A percentile compares a stretch with the other conserved stretches of the same genome.
Evolutionary conservation across 2,797 vertebrate genomes (phyloP).

Genomic region (Phyllotis vaccarum): DNA sequence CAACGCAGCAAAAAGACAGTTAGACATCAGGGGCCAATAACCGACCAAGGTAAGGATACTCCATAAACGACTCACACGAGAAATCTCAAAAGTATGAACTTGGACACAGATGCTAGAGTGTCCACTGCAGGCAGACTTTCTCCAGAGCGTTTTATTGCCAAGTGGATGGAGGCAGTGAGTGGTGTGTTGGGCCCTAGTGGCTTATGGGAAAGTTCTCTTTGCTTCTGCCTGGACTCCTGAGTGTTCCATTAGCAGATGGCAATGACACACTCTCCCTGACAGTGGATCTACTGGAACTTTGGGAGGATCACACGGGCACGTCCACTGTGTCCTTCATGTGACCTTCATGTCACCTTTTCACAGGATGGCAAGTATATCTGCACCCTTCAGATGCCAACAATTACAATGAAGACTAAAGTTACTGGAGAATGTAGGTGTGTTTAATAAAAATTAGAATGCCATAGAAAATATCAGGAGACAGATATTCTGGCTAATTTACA

Average conservation of each 20-base stretch:
- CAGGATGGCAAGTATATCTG: no score
- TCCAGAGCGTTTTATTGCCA: not conserved
- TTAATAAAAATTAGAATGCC: not conserved
- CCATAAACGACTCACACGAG: not conserved
- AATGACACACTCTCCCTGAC: not conserved
- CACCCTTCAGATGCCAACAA: accelerated
- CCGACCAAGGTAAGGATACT: accelerated
- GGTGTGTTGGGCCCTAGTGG: accelerated
- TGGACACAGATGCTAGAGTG: not conserved
- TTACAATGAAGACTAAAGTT: not conserved
- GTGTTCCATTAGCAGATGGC: no score
- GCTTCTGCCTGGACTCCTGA: not conserved
- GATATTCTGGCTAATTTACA: not conserved
- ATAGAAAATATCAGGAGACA: not conserved
- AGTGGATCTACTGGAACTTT: accelerated
- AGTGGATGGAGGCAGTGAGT: accelerated
- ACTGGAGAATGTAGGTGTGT: not conserved
- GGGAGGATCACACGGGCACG: accelerated
- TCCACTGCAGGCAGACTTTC: accelerated
- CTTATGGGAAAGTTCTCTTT: accelerated
- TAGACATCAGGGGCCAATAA: accelerated
- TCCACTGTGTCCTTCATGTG: not conserved
- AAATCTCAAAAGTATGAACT: no score
- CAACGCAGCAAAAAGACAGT: slow-evolving; percentile 32
- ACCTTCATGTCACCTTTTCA: accelerated